Evolutionary conservation across 2,888 invertebrate genomes (phyloP).

Genomic region (Epiblema foenella): DNA sequence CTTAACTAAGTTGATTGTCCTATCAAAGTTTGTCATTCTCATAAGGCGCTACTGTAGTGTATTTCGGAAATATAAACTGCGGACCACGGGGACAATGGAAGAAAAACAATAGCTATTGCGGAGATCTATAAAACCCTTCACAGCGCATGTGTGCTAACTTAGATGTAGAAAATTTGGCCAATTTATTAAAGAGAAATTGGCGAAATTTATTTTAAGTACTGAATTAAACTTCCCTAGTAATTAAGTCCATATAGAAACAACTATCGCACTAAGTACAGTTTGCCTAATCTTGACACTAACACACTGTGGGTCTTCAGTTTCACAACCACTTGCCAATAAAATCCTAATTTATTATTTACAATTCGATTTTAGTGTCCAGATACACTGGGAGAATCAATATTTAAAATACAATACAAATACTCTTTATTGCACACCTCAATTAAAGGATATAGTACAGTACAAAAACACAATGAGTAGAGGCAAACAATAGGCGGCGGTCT

Average conservation of each 20-base stretch:
- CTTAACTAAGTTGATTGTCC: background rate
- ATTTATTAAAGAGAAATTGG: no score
- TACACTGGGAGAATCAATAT: background rate
- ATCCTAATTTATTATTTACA: background rate
- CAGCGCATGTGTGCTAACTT: background rate
- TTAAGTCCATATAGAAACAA: no score
- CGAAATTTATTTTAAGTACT: background rate
- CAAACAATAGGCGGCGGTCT: no score
- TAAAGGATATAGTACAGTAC: no score
- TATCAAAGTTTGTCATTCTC: background rate
- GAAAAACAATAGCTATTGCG: constrained; percentile 6
- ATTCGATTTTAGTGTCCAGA: background rate
- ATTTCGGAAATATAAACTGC: constrained; percentile 35
- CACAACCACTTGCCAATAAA: background rate
- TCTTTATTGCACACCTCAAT: no score
- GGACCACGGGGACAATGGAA: constrained; percentile 17
- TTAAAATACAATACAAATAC: no score
- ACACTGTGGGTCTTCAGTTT: background rate
- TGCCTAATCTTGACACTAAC: background rate
- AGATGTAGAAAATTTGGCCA: background rate
- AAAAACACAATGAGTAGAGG: no score
- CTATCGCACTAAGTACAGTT: background rate
- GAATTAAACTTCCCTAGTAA: no score
- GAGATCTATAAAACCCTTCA: constrained; percentile 1
- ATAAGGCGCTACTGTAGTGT: constrained; percentile 5